phyloP scores from a whole-genome alignment of 2,113 vertebrate species.

The Nothobranchius kuhntae region DNA sequence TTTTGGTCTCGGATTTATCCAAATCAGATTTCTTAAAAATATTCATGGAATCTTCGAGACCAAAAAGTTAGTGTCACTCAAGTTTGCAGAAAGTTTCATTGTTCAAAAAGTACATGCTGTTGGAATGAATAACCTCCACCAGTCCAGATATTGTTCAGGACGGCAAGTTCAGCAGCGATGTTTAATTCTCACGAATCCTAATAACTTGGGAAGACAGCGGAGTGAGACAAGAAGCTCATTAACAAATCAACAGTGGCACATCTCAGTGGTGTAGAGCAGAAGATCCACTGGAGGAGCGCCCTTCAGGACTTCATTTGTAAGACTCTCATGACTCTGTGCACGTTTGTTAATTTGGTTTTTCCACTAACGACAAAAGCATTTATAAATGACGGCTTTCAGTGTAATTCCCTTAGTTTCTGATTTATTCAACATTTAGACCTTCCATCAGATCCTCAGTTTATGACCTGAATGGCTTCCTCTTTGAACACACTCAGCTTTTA shows the following conservation, averaged over 20 bases:
- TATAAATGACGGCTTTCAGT: not conserved
- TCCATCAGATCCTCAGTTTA: not conserved
- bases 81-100: conserved; percentile 2
- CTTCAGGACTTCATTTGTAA: not conserved
- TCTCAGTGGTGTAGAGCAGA: conserved; percentile 14
- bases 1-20: not conserved
- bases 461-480: not conserved
- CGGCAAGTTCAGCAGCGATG: conserved; percentile 26
- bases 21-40: not conserved
- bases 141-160: conserved; percentile 27
- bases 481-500: conserved; percentile 12
- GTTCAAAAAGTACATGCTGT: conserved; percentile 15
- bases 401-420: not conserved
- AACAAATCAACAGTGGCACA: conserved; percentile 33
- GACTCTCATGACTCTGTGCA: conserved; percentile 13
- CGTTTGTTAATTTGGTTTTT: conserved; percentile 5
- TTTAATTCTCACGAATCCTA: conserved; percentile 4
- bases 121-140: conserved; percentile 6
- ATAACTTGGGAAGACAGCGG: not conserved
- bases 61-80: not conserved
- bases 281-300: conserved; percentile 8
- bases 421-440: not conserved
- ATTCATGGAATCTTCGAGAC: not conserved
- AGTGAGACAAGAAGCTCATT: conserved; percentile 53
- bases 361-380: not conserved